phyloP scores from a whole-genome alignment of 2,888 invertebrate genomes.

The Limnephilus rhombicus region DNA sequence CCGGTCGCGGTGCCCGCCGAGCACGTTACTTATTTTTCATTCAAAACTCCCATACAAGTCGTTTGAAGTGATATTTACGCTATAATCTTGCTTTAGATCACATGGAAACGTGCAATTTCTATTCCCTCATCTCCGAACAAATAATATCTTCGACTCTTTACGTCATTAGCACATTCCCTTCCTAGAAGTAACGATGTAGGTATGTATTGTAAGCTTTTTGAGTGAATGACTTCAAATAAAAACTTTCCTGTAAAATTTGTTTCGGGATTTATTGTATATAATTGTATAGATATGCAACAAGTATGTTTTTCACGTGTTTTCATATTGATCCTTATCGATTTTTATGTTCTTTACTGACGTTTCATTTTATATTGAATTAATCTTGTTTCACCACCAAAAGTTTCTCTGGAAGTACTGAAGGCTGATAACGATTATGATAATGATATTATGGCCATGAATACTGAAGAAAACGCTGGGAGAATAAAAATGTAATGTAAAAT shows the following conservation, averaged over 20 bases:
- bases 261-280: neutral
- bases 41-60: neutral
- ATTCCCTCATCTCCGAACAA: neutral
- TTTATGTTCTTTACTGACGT: neutral
- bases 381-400: neutral
- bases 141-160: slow-evolving; percentile 31
- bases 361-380: neutral
- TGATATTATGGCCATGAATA: neutral
- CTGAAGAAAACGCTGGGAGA: neutral
- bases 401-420: neutral
- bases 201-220: neutral
- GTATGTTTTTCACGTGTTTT: slow-evolving; percentile 19
- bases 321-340: neutral
- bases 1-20: slow-evolving; percentile 57
- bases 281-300: slow-evolving; percentile 2
- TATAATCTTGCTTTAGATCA: neutral
- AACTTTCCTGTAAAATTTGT: neutral
- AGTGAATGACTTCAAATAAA: neutral
- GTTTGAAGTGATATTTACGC: neutral
- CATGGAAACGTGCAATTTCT: neutral
- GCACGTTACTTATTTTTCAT: slow-evolving; percentile 56
- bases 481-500: neutral
- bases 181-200: slow-evolving; percentile 26
- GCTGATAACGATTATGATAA: neutral
- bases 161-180: slow-evolving; percentile 48